Conservation (phyloP, 2,888 invertebrate species). For the Callyntrura sp. region DNA sequence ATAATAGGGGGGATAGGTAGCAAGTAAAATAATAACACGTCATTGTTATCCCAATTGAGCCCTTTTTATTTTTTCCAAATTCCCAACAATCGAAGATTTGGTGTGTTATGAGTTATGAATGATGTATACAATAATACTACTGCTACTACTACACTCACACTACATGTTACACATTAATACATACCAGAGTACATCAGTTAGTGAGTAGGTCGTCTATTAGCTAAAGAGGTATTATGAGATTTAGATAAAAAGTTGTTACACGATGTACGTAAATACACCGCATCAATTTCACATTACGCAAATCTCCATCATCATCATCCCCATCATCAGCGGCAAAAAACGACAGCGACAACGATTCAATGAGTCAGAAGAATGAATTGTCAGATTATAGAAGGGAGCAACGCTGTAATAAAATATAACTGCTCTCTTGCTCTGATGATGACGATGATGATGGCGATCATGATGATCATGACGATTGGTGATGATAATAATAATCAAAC, state of each 20-base stretch:
- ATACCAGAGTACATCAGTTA: neutral
- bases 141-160: neutral
- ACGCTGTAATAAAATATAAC: no score
- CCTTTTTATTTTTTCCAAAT: conserved; percentile 20
- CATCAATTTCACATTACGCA: conserved; percentile 45
- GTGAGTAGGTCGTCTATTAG: no score
- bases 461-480: neutral
- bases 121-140: neutral
- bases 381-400: neutral
- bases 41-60: conserved; percentile 18
- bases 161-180: neutral
- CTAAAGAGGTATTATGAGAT: conserved; percentile 19
- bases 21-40: neutral
- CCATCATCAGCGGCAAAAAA: no score
- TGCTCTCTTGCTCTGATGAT: no score
- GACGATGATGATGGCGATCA: no score
- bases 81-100: conserved; percentile 26
- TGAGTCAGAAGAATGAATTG: conserved; percentile 36
- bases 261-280: neutral
- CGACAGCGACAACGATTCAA: neutral
- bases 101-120: no score
- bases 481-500: neutral
- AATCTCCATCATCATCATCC: neutral
- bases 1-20: no score
- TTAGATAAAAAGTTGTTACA: conserved; percentile 23